Evolutionary conservation across 2,888 invertebrate species (phyloP), one percentile per base, ranked within the genome.

Genomic region (Balanococcus diminutus): DNA sequence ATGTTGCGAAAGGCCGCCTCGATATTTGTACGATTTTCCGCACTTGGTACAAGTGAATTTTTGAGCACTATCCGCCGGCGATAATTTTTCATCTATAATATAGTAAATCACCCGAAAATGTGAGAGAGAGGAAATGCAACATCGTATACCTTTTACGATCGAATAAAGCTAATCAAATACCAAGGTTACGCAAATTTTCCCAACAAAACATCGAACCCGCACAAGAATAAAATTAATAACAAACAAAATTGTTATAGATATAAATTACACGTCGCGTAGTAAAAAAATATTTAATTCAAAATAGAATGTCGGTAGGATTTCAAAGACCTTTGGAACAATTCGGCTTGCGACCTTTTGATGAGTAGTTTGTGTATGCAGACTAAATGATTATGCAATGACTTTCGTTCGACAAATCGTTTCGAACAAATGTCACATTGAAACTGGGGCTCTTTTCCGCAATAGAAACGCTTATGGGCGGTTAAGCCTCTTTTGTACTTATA

Each of bases 381-480:
- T 11, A 87, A 75, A 72, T 88, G 88, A 9, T 87, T 86, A 83
- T 87, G 86, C 25, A 88, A 86, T 82, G 87, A 83, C 81, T 87
- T 87, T 14, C 87, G 86, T 56, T 87, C 85, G 89, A 61, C 90
- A 89, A 87, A 90, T 89, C 88, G 90, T 87, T 90, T 90, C 87
- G 90, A 90, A 87, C 91, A 91, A 86, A 90, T 89, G 16, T 90
- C 90, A 88, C 91, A 91, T 87, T 90, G 90, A 88, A 91, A 91
- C 86, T 90, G 89, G 1, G 91, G 90, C 87, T 90, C 90, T 88
- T 90, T 90, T 19, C 82, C 56, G 9, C 82, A 87, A 31, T 79
- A 46, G 42, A 84, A 82, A 36, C 67, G 61, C 14, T 87, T 36
- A 39, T 79, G 82, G 28, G 5, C 85, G 8, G 25, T 42, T 32